Conservation (phyloP, 2,797 vertebrate genomes). For the Tokudaia muenninki region DNA sequence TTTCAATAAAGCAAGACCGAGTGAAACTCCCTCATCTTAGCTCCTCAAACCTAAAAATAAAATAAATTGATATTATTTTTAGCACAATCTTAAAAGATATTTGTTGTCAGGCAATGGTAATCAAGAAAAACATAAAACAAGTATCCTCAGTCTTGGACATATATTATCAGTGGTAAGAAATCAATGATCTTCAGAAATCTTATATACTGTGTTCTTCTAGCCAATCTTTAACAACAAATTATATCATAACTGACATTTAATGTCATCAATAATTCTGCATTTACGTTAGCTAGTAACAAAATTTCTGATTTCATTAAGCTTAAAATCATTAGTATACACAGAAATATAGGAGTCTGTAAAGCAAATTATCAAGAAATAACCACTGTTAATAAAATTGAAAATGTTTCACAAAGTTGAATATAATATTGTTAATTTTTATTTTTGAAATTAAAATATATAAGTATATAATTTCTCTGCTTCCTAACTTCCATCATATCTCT, state of each 20-base stretch:
- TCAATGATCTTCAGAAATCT: background rate
- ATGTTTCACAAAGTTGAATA: background rate
- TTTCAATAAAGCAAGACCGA: background rate
- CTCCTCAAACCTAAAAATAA: background rate
- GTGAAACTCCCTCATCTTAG: background rate
- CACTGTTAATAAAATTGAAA: background rate
- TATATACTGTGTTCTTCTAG: background rate
- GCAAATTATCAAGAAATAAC: background rate
- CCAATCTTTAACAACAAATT: background rate
- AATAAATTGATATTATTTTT: background rate
- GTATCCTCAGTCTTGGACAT: background rate
- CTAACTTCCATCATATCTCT: too few species aligned
- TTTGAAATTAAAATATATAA: background rate
- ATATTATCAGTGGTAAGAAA: background rate
- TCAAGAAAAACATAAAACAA: background rate
- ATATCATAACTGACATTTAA: background rate
- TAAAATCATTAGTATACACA: background rate
- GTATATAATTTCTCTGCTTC: background rate
- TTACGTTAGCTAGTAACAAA: background rate
- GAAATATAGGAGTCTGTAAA: background rate
- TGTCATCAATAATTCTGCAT: background rate
- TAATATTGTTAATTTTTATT: background rate
- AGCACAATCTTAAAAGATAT: background rate
- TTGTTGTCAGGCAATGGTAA: background rate
- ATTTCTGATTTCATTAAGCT: background rate